A percentile compares a stretch with the other conserved stretches of the same genome.
phyloP scores from a whole-genome alignment of 1,140 invertebrate species.

The Lepidotrigona ventralis region DNA sequence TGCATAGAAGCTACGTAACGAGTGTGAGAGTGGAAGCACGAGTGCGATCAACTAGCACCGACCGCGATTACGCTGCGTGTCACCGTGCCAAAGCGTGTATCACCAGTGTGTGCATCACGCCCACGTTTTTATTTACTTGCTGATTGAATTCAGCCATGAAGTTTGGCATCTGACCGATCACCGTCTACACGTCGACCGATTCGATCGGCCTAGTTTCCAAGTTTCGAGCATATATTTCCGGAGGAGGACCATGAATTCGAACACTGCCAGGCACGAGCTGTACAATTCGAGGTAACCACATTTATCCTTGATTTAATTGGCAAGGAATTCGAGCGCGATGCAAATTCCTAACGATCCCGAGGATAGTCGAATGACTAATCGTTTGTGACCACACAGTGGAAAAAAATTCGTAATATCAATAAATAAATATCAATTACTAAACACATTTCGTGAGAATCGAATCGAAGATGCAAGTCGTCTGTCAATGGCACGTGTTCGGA shows the following conservation, averaged over 20 bases:
- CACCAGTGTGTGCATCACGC: background rate
- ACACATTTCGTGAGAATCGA: too few species aligned
- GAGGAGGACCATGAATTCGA: background rate
- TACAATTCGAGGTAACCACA: background rate
- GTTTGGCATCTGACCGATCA: background rate
- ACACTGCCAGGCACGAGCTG: background rate
- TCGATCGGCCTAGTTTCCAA: background rate
- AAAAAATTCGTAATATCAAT: too few species aligned
- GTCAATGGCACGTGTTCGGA: too few species aligned
- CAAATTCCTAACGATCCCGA: background rate
- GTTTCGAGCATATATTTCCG: background rate
- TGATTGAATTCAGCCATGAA: background rate
- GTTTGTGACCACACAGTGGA: too few species aligned
- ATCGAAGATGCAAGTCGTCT: too few species aligned
- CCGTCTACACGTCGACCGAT: too few species aligned
- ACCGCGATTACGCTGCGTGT: background rate
- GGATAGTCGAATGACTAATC: background rate
- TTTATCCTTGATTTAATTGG: background rate
- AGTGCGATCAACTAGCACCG: background rate
- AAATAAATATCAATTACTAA: too few species aligned
- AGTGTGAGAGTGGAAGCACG: background rate
- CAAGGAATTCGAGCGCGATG: background rate
- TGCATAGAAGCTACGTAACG: slow-evolving; percentile 11
- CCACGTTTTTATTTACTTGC: background rate
- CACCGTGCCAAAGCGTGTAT: background rate